These are phyloP conservation scores for Acleris holmiana DNA, from an alignment of 2,888 invertebrate species.

Conservation along the genomic window DNA sequence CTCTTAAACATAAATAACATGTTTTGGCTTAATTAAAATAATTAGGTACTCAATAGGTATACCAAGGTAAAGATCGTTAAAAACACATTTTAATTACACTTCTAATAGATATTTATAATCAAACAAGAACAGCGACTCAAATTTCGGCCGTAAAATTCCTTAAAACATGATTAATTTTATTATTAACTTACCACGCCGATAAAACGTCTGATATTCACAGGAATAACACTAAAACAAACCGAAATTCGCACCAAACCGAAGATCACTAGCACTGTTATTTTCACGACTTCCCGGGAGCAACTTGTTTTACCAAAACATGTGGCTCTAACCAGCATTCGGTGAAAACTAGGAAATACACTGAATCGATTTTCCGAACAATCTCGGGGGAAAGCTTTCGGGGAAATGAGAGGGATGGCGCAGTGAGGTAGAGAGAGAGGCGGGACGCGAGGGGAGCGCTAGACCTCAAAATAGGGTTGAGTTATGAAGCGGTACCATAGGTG, in stretches of 20 bases:
- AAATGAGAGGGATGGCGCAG: slow-evolving; percentile 41
- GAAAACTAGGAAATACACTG: slow-evolving; percentile 27
- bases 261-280: background rate
- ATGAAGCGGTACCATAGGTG: slow-evolving; percentile 47
- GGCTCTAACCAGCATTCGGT: background rate
- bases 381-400: slow-evolving; percentile 39
- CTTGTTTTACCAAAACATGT: slow-evolving; percentile 30
- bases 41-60: no score
- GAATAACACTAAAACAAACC: no score
- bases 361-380: slow-evolving; percentile 55
- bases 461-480: slow-evolving; percentile 55
- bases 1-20: no score
- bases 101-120: no score
- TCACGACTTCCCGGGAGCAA: background rate
- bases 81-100: no score
- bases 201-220: background rate
- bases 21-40: no score
- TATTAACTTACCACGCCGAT: background rate
- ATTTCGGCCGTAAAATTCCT: no score
- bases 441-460: slow-evolving; percentile 47
- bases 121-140: no score
- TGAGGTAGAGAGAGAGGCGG: slow-evolving; percentile 39
- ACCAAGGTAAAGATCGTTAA: no score
- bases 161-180: background rate
- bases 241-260: no score